These are phyloP conservation scores for Acomys russatus DNA, from an alignment of 2,797 vertebrate genomes.

Conservation along the genomic window DNA sequence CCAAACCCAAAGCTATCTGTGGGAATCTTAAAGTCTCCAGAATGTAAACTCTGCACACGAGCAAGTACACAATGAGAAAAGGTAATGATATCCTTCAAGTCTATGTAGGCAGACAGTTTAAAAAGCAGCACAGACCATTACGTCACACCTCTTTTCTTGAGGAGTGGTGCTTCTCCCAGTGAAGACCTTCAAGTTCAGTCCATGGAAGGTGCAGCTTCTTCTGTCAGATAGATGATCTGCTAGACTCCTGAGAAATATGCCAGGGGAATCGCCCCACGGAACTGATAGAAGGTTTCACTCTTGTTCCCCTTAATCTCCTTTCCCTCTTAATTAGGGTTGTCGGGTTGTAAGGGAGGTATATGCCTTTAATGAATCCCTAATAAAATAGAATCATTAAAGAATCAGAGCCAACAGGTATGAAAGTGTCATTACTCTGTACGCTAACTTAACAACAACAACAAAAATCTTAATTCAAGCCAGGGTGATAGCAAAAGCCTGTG, in stretches of 20 bases:
- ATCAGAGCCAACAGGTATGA: too few relatives aligned
- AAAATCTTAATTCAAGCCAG: neutral
- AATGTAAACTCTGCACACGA: neutral
- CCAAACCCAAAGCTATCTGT: neutral
- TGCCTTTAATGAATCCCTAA: too few relatives aligned
- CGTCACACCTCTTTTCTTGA: neutral
- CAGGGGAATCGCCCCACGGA: too few relatives aligned
- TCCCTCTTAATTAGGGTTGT: too few relatives aligned
- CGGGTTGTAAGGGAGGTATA: too few relatives aligned
- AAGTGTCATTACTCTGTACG: neutral
- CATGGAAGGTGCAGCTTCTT: too few relatives aligned
- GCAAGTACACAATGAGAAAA: slow-evolving; percentile 26
- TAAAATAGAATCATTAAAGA: too few relatives aligned
- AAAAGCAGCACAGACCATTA: neutral
- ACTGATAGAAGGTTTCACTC: too few relatives aligned
- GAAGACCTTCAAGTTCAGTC: too few relatives aligned
- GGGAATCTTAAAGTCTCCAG: slow-evolving; percentile 13
- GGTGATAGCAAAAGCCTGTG: neutral
- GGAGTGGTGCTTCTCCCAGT: neutral
- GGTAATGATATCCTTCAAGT: neutral
- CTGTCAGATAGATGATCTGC: too few relatives aligned
- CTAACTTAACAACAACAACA: neutral
- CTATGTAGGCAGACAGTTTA: neutral
- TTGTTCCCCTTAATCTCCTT: too few relatives aligned
- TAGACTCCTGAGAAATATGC: too few relatives aligned